Percentiles rank a stretch among this genome's conserved stretches.
Conservation (phyloP, 1,140 invertebrate genomes). For the Plodia interpunctella region DNA sequence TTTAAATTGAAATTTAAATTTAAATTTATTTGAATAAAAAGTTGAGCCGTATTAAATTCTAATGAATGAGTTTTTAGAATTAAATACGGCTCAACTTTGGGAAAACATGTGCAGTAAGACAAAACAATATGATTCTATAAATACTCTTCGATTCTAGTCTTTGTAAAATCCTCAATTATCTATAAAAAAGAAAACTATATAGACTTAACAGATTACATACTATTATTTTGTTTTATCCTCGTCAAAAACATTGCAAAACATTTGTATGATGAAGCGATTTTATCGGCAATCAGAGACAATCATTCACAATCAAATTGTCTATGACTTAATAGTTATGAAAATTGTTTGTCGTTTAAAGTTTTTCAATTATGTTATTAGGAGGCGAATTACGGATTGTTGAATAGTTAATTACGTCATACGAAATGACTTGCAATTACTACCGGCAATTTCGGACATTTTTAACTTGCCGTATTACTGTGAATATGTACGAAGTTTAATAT, state of each 20-base stretch:
- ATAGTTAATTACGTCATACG: background rate
- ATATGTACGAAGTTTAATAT: too few relatives aligned
- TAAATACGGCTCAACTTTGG: too few relatives aligned
- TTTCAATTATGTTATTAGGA: slow-evolving; percentile 5
- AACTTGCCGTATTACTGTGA: background rate
- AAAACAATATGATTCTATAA: too few relatives aligned
- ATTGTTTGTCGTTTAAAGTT: slow-evolving; percentile 4
- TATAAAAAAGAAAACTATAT: too few relatives aligned
- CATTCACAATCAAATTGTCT: background rate
- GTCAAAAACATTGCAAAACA: background rate
- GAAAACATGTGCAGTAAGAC: too few relatives aligned
- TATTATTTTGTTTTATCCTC: background rate
- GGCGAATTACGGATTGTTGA: background rate
- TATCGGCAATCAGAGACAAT: background rate
- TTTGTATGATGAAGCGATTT: background rate
- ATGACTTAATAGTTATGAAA: slow-evolving; percentile 1
- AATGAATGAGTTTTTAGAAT: too few relatives aligned
- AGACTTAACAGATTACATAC: too few relatives aligned
- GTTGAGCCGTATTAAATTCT: too few relatives aligned
- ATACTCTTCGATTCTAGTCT: too few relatives aligned
- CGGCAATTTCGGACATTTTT: background rate
- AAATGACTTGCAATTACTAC: background rate
- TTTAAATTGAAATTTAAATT: too few relatives aligned
- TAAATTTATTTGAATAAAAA: too few relatives aligned
- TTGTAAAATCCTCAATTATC: too few relatives aligned